phyloP scores from a whole-genome alignment of 2,888 invertebrate genomes.

The Tinea trinotella region DNA sequence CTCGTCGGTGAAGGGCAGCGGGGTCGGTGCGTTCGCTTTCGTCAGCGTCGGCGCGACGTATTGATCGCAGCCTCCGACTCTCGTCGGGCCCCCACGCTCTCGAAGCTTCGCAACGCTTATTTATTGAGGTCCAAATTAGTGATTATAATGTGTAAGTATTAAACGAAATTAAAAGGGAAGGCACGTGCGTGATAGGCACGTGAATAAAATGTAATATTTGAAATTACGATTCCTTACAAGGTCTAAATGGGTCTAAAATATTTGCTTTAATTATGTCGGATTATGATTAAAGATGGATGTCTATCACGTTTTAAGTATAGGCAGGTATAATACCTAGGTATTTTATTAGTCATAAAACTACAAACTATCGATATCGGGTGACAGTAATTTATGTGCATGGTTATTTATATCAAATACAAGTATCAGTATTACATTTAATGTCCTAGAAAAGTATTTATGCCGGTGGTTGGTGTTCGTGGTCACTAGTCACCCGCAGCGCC shows the following conservation, averaged over 20 bases:
- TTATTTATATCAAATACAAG: not conserved
- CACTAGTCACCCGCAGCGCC: conserved; percentile 8
- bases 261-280: not conserved
- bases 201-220: not conserved
- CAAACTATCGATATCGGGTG: not conserved
- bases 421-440: not conserved
- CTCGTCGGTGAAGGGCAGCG: conserved; percentile 64
- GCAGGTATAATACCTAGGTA: no score
- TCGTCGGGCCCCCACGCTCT: not conserved
- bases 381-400: not conserved
- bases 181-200: not conserved
- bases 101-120: not conserved
- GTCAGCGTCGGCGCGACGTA: conserved; percentile 42
- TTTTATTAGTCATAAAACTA: not conserved
- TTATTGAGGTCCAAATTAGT: not conserved
- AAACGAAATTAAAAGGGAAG: not conserved
- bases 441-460: not conserved
- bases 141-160: not conserved
- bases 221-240: not conserved
- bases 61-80: conserved; percentile 57
- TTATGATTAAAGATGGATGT: no score
- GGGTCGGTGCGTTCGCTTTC: conserved; percentile 61
- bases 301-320: no score
- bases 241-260: not conserved
- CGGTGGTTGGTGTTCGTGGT: conserved; percentile 2